Percentiles rank a stretch among this genome's conserved stretches.
Evolutionary conservation across 2,113 vertebrate genomes (phyloP).

Genomic region (Climacteris rufus): DNA sequence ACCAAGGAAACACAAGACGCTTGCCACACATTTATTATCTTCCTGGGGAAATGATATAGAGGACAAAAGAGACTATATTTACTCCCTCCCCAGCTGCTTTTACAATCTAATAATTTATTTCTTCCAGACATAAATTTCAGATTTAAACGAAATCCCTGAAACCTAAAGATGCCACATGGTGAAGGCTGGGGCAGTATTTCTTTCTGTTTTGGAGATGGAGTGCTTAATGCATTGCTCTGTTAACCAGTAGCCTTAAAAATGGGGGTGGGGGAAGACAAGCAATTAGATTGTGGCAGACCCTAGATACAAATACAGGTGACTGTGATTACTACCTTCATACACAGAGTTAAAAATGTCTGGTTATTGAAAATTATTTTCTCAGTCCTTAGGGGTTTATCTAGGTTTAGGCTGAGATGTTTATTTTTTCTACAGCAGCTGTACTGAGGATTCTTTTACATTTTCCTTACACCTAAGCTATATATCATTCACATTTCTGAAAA

Average conservation of each 20-base stretch:
- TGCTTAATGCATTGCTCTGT: conserved; percentile 24
- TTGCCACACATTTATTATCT: conserved; percentile 52
- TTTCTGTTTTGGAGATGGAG: conserved; percentile 26
- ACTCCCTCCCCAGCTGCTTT: conserved; percentile 46
- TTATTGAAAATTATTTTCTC: conserved; percentile 54
- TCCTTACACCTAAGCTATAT: neutral
- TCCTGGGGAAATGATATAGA: conserved; percentile 45
- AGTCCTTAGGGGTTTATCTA: conserved; percentile 11
- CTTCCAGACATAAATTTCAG: conserved; percentile 52
- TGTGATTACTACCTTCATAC: neutral
- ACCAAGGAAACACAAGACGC: conserved; percentile 22
- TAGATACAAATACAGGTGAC: neutral
- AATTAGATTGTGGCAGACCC: neutral
- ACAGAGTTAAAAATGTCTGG: conserved; percentile 44
- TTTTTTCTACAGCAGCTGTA: conserved; percentile 26
- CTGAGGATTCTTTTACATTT: conserved; percentile 5
- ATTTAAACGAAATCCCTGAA: conserved; percentile 57
- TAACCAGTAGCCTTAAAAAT: conserved; percentile 23
- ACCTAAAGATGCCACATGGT: conserved; percentile 47
- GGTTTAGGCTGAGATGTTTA: conserved; percentile 12
- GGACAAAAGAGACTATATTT: conserved; percentile 55
- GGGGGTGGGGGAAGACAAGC: neutral
- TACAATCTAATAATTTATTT: conserved; percentile 58
- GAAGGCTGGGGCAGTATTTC: conserved; percentile 39
- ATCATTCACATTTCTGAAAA: neutral